phyloP scores from a whole-genome alignment of 2,888 invertebrate genomes.

The Helleia helle region DNA sequence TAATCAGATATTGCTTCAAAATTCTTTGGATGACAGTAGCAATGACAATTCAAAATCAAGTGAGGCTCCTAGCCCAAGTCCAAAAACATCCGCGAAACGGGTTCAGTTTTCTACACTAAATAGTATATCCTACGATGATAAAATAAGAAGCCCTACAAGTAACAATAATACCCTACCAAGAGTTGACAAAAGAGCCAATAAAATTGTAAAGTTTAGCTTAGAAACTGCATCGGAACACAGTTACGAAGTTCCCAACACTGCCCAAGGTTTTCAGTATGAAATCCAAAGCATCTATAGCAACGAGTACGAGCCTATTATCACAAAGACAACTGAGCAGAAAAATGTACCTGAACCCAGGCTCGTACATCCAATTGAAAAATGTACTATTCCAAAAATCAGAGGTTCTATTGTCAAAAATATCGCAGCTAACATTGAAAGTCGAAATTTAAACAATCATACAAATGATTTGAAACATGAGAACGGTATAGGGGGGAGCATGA shows the following conservation, averaged over 20 bases:
- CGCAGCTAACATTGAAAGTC: conserved; percentile 63
- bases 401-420: conserved; percentile 68
- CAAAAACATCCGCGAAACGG: conserved; percentile 67
- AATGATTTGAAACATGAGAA: conserved; percentile 67
- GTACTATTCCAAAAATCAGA: conserved; percentile 54
- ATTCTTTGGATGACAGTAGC: conserved; percentile 76
- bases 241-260: conserved; percentile 76
- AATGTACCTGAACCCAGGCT: conserved; percentile 45
- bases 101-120: conserved; percentile 78
- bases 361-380: conserved; percentile 38
- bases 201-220: conserved; percentile 67
- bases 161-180: conserved; percentile 51
- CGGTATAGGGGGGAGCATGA: conserved; percentile 53
- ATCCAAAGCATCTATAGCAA: conserved; percentile 82
- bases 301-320: conserved; percentile 81
- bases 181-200: conserved; percentile 61
- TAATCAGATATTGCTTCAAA: conserved; percentile 87
- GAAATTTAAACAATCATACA: conserved; percentile 39
- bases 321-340: conserved; percentile 52
- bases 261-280: conserved; percentile 67
- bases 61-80: conserved; percentile 64
- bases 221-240: conserved; percentile 73
- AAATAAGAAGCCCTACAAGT: conserved; percentile 40
- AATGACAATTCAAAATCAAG: conserved; percentile 65
- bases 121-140: conserved; percentile 72